Base-by-base conservation (phyloP, 1,140 invertebrate genomes). In the Teleopsis dalmanni region DNA sequence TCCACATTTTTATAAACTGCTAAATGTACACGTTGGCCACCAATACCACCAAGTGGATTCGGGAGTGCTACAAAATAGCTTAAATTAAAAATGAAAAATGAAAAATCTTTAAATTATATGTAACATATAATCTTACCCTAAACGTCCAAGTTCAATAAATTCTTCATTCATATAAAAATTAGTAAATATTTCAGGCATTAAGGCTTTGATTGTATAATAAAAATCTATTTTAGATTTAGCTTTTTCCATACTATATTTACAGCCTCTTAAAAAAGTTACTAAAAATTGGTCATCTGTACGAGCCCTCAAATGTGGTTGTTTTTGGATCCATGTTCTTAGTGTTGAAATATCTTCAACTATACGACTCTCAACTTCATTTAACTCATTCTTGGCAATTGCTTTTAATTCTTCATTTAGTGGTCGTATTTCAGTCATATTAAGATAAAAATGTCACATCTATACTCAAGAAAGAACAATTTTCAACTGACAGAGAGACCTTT, bases 241-340 rank as follows among this genome's bases (percentile, higher is more conserved):
- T 53, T 71, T 68, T 60, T 81, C 77, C 50, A 82, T 62, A 54
- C 78, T 82, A 61, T 77, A 81, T 65, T 84, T 84, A 52, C 76
- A 77, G 29, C 79, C 77, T 11, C 81, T 70, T 27, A 83, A 60
- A 62, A 81, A 80, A 36, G 67, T 72, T 18, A 78, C 51, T 11
- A 82, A 51, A 65, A 75, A 77, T 62, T 78, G 75, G 55, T 81
- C 77, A 56, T 77, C 79, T 10, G 25, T 45, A 16, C 54, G 47
- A 22, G 52, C 22, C 37, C 62, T 75, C 29, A 81, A 62, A 60
- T 81, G 76, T 0, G 75, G 73, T 52, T 81, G 78, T 60, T 80
- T 77, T 7, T 70, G 57, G 14, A 81, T 65, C 80, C 80, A 82
- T 19, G 78, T 74, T 40, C 73, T 74, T 33, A 82, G 69, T 52